Evolutionary conservation across 2,888 invertebrate species (phyloP), one percentile per base, ranked within the genome.

Genomic region (Rhingia rostrata): DNA sequence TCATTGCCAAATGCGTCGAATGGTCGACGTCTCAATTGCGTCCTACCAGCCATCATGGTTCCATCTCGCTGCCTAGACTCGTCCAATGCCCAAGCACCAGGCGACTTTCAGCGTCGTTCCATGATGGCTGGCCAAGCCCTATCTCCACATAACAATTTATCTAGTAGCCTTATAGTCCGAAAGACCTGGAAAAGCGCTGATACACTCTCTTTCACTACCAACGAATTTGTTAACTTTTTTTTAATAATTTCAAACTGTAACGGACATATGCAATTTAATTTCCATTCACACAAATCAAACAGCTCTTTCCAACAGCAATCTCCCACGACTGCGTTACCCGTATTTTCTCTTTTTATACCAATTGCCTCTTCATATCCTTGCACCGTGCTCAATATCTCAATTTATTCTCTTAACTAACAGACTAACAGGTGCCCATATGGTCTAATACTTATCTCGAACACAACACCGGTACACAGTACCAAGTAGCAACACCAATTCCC

Each of bases 391-490:
- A 41, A 9, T 9, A 41, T 22, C 12, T 45, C 12, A 4, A 43
- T 58, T 30, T 9, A 5, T 3, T 14, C 74, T 81, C 80, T 69
- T 56, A 56, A 7, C 22, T 45, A 9, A 37, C 51, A 35, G 64
- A 69, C 74, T 81, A 81, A 81, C 81, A 81, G 81, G 81, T 81
- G 81, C 75, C 45, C 61, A 43, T 51, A 35, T 53, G 30, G 64
- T 33, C 33, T 47, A 41, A 10, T 37, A 47, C 12, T 7, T 30
- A 30, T 49, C 35, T 12, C 32, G 51, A 6, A 33, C 60, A 63
- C 14, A 54, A 67, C 32, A 61, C 67, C 77, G 75, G 67, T 49
- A 49, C 30, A 43, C 39, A 51, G 22, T 22, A 22, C 22, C 22
- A 22, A 22, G 22, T 22, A 22, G 22, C 22, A 22, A 22, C 22